A percentile compares a stretch with the other conserved stretches of the same genome.
Evolutionary conservation across 2,888 invertebrate genomes (phyloP).

Genomic region (Tetanocera ferruginea): DNA sequence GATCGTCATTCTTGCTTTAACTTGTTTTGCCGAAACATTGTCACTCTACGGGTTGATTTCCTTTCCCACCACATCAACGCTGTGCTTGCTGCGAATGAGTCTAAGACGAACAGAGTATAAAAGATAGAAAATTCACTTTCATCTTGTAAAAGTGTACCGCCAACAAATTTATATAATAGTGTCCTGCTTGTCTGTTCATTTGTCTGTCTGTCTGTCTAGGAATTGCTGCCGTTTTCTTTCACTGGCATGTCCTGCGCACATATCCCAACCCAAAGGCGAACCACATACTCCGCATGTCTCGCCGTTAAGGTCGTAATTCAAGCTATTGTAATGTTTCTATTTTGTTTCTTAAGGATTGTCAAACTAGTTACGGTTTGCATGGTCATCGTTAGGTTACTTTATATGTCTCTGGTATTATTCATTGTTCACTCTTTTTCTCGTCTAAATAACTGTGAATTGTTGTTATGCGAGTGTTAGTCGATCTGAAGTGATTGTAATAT

Average conservation of each 20-base stretch:
- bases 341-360: not conserved
- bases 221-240: not conserved
- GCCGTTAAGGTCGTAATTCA: conserved; percentile 27
- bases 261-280: not conserved
- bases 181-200: not conserved
- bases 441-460: conserved; percentile 24
- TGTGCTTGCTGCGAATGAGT: too few relatives aligned
- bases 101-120: too few relatives aligned
- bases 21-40: not conserved
- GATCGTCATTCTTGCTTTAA: conserved; percentile 16
- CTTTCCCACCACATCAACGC: conserved; percentile 1
- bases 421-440: not conserved
- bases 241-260: not conserved
- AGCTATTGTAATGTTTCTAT: conserved; percentile 30
- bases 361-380: conserved; percentile 9
- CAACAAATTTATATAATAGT: not conserved
- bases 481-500: not conserved
- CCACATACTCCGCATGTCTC: not conserved
- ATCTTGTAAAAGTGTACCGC: conserved; percentile 34
- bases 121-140: conserved; percentile 29
- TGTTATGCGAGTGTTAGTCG: not conserved
- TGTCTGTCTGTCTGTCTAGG: not conserved
- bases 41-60: conserved; percentile 7
- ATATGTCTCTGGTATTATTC: not conserved
- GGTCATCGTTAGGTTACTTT: conserved; percentile 16